phyloP scores from a whole-genome alignment of 2,113 vertebrate genomes.

The Callospermophilus lateralis region DNA sequence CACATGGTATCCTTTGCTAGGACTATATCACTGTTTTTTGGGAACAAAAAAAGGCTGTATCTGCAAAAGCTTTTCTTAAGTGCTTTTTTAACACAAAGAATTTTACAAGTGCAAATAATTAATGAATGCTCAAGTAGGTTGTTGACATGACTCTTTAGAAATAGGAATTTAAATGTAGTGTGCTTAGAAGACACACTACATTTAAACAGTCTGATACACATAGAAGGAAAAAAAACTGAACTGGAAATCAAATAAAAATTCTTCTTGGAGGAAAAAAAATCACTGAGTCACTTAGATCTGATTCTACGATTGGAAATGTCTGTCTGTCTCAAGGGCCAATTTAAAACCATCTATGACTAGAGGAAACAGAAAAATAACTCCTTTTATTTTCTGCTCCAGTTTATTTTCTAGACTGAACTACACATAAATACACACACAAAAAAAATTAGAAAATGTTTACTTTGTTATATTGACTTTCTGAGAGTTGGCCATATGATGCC shows the following conservation, averaged over 20 bases:
- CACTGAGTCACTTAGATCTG: neutral
- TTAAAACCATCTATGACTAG: neutral
- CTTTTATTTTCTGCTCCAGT: slow-evolving; percentile 46
- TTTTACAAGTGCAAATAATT: neutral
- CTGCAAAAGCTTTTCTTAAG: neutral
- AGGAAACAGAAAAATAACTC: slow-evolving; percentile 29
- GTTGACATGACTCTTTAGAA: slow-evolving; percentile 11
- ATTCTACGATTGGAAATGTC: neutral
- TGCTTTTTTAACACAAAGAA: neutral
- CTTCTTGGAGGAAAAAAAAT: neutral
- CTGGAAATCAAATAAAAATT: neutral
- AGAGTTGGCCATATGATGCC: neutral
- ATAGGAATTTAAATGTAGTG: neutral
- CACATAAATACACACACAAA: neutral
- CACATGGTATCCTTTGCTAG: neutral
- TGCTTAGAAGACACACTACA: neutral
- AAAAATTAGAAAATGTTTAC: slow-evolving; percentile 21
- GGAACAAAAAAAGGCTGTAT: neutral
- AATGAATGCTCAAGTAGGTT: neutral
- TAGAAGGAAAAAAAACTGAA: neutral
- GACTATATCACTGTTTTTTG: neutral
- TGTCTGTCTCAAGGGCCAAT: neutral
- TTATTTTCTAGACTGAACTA: slow-evolving; percentile 16
- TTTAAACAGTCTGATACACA: neutral
- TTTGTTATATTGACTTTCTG: slow-evolving; percentile 56